Evolutionary conservation across 2,113 vertebrate genomes (phyloP), one percentile per base, ranked within the genome.

Genomic region (Phoxinus phoxinus): DNA sequence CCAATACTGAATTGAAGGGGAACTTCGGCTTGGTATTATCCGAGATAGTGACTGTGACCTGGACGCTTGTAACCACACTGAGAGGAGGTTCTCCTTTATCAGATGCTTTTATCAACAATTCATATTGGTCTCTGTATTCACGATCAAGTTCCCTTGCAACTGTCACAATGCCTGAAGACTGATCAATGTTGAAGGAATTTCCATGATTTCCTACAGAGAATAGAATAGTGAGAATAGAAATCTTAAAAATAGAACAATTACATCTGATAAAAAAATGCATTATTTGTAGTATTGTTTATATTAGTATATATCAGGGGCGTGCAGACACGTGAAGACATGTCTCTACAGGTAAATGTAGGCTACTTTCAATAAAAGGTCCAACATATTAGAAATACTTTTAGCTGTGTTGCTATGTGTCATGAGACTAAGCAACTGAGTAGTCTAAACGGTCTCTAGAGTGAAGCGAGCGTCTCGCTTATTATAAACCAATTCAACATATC

Each of bases 21-120:
- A 97, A 97, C 86, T 94, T 96, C 7, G 96, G 96, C 6, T 93
- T 88, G 73, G 95, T 94, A 0, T 96, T 96, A 87, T 97, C 95
- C 23, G 96, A 95, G 75, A 96, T 37, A 0, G 96, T 96, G 84
- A 97, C 94, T n/a, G 92, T 77, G 82, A 97, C 87, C 23, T 87
- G 93, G 72, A 95, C 94, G 25, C 94, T 91, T 8, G 95, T 93
- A 51, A 95, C 86, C 89, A 94, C 95, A 69, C 94, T 96, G 94
- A 96, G 91, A 1, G 95, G 92, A 86, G 94, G 95, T 35, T 53
- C 89, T 67, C 96, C 96, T 92, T 90, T 92, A 90, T 97, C 96
- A 75, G 93, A 91, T 63, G 95, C 96, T 92, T 95, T 97, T 27
- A 96, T 89, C 77, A 93, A 91, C 77, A 97, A 87, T 86, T 94